These are phyloP conservation scores for Pachydiplax longipennis DNA, from an alignment of 2,888 invertebrate genomes.

Conservation along the genomic window DNA sequence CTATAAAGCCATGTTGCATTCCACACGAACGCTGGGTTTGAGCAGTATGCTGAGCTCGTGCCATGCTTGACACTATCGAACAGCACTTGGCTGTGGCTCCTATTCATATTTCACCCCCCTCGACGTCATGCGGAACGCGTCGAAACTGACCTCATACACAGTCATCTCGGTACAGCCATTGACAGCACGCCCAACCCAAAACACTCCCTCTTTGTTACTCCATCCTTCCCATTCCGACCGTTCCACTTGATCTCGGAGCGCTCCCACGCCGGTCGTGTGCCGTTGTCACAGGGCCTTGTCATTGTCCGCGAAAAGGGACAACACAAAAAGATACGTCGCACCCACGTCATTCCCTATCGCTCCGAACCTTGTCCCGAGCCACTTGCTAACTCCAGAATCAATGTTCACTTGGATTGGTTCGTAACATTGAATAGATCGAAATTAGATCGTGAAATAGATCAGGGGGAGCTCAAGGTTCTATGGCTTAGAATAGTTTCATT, in stretches of 20 bases:
- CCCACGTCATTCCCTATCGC: neutral
- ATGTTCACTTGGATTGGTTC: neutral
- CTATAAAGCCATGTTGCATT: no score
- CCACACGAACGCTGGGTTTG: no score
- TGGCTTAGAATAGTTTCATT: no score
- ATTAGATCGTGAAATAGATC: no score
- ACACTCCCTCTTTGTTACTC: neutral
- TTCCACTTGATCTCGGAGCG: neutral
- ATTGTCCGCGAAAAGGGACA: neutral
- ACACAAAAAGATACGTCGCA: neutral
- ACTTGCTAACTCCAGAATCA: no score
- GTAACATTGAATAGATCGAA: neutral
- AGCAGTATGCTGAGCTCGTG: no score
- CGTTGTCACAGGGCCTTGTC: neutral
- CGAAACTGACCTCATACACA: neutral
- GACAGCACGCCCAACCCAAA: no score
- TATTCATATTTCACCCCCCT: neutral
- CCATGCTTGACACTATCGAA: no score
- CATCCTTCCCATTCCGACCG: neutral
- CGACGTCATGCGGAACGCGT: neutral
- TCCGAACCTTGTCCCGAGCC: no score
- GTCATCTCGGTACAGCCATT: no score
- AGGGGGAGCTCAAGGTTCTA: no score
- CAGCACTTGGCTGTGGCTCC: no score
- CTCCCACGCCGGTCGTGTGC: neutral